Evolutionary conservation across 2,113 vertebrate species (phyloP), one percentile per base, ranked within the genome.

Genomic region (Thunnus maccoyii): DNA sequence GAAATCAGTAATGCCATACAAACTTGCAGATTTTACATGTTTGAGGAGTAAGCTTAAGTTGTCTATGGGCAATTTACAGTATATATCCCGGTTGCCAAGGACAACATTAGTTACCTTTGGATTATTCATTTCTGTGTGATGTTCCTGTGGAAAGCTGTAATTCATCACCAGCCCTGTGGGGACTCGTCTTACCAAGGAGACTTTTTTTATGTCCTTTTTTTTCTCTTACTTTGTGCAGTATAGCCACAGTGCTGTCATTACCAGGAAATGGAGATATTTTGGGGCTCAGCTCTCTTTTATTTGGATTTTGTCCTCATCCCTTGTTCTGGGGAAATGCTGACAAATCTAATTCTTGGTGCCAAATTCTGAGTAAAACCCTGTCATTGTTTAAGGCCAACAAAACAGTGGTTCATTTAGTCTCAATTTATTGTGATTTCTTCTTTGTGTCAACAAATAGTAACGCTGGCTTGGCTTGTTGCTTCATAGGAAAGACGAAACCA

Each of bases 381-480:
- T 87, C 86, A 89, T 88, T 93, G 86, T 93, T 90, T 60, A 76
- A 86, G 78, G 84, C 86, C 91, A 88, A 91, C 89, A 87, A 90
- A 91, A 85, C 62, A 86, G 70, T 51, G 80, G 71, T 91, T 86
- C 83, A 91, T 92, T 90, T 83, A 78, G 84, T 86, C 69, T 82
- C 69, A 65, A 63, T 84, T 91, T 86, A 90, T 88, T 88, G 88
- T 85, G 80, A 86, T 89, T 87, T 90, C 75, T 72, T 78, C 78
- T 88, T 86, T 86, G 83, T 88, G 76, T 80, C 75, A 80, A 89
- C 83, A 89, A 91, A 91, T 62, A 70, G 71, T 79, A 76, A 86
- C 36, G 20, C 55, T 70, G 83, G 63, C 75, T 71, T 78, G 84
- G 88, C 68, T 88, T 86, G 86, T 56, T 20, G 56, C 76, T 86